Conservation (phyloP, 2,797 vertebrate genomes). For the Urosaurus nigricauda region DNA sequence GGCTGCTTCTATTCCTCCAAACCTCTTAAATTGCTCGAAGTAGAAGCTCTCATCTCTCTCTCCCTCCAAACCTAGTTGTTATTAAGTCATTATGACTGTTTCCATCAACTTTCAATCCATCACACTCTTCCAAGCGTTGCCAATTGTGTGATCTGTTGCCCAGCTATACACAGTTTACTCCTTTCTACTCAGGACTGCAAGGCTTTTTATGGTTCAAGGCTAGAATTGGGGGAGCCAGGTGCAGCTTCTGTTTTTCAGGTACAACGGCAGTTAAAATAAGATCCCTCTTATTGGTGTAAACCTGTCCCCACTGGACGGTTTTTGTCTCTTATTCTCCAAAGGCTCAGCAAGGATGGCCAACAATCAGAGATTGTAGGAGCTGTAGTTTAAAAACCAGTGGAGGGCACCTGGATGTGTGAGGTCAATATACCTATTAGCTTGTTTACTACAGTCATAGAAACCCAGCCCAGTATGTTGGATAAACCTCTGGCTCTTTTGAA, state of each 20-base stretch:
- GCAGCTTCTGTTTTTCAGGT: background rate
- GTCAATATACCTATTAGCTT: slow-evolving; percentile 30
- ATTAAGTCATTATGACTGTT: too few species aligned
- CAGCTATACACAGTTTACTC: background rate
- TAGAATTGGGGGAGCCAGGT: too few species aligned
- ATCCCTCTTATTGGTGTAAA: background rate
- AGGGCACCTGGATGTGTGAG: background rate
- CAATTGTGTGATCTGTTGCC: background rate
- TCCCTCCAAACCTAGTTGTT: background rate
- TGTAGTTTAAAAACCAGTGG: background rate
- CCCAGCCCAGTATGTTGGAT: background rate
- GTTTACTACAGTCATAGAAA: slow-evolving; percentile 13
- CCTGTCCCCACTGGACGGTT: background rate
- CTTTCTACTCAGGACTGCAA: background rate
- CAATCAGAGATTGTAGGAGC: background rate
- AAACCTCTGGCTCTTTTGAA: slow-evolving; percentile 42
- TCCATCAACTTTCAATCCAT: background rate
- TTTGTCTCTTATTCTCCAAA: background rate
- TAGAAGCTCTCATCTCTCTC: too few species aligned
- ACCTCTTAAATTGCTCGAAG: too few species aligned
- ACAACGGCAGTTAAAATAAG: too few species aligned
- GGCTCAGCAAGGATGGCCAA: background rate
- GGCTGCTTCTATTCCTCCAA: background rate
- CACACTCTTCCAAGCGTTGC: too few species aligned
- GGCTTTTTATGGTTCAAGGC: background rate